Evolutionary conservation across 1,140 invertebrate species (phyloP), one percentile per base, ranked within the genome.

Genomic region (Drosophila sproati): DNA sequence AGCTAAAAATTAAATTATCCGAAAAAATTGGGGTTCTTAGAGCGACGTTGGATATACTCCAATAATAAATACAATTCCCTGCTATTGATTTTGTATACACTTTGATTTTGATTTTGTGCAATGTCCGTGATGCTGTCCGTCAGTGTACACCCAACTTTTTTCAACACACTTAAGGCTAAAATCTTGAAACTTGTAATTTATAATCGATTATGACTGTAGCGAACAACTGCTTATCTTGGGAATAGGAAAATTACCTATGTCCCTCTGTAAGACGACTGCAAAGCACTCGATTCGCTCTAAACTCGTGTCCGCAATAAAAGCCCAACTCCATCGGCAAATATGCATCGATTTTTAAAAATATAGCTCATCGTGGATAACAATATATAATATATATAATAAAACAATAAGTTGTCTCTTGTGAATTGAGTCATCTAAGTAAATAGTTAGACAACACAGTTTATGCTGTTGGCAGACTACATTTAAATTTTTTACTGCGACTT

Each of bases 241-340:
- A 29, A 4, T 3, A 32, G 2, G 1, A 5, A 28, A 43, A 5
- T 7, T 31, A n/a, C 6, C 12, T 31, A 7, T 37, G 2, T 45
- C 29, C 3, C 41, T 3, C n/a, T 20, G 28, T 3, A 47, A 28
- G 6, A 7, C 43, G 32, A 3, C 35, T 6, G 39, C 7, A 3
- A 12, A 4, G 10, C 52, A 37, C 29, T 51, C 47, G 31, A 4
- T 10, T 2, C 47, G 29, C 12, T 54, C 62, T n/a, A n/a, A 28
- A 1, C 31, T 60, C 47, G 61, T 43, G 10, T 57, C 63, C 10
- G 74, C 57, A 34, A 73, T 34, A 7, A 73, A 68, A 20, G 70
- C 63, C 5, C 70, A 70, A 57, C 57, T 62, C 28, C 74, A 64
- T 34, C 74, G 73, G 39, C 3, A 29, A 56, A 47, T 3, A 31